Percentiles rank a stretch among this genome's conserved stretches.
phyloP scores from a whole-genome alignment of 1,140 invertebrate genomes.

The Helicoverpa zea region DNA sequence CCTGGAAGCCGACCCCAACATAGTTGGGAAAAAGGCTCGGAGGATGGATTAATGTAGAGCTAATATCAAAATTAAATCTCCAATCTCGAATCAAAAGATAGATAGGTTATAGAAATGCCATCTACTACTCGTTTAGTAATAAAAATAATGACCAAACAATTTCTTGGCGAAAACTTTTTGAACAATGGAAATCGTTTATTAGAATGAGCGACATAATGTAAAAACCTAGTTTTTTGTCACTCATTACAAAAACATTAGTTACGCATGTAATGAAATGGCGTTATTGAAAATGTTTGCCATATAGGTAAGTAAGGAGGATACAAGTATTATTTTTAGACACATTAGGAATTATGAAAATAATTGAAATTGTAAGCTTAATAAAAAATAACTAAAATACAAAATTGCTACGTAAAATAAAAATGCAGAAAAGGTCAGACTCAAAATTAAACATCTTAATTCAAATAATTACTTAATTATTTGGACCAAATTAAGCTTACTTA shows the following conservation, averaged over 20 bases:
- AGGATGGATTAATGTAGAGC: too few species aligned
- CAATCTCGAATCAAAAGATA: too few species aligned
- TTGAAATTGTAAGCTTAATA: not conserved
- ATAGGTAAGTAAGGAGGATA: not conserved
- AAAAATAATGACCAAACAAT: conserved; percentile 13
- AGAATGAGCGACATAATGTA: not conserved
- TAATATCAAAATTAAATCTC: too few species aligned
- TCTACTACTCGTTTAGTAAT: not conserved
- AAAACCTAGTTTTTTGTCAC: not conserved
- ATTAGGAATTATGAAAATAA: too few species aligned
- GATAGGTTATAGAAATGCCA: not conserved
- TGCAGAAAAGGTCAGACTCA: too few species aligned
- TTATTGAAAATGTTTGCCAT: not conserved
- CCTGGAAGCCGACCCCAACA: too few species aligned
- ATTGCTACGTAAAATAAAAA: too few species aligned
- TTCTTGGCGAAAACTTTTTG: not conserved
- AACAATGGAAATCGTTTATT: not conserved
- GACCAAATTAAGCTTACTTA: too few species aligned
- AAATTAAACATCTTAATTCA: too few species aligned
- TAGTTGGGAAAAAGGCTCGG: too few species aligned
- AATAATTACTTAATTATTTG: too few species aligned
- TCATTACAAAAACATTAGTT: conserved; percentile 1
- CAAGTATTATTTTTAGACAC: not conserved
- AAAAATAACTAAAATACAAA: not conserved
- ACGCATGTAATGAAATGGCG: not conserved